Evolutionary conservation across 2,888 invertebrate species (phyloP).

Genomic region (Xiphydria camelus): DNA sequence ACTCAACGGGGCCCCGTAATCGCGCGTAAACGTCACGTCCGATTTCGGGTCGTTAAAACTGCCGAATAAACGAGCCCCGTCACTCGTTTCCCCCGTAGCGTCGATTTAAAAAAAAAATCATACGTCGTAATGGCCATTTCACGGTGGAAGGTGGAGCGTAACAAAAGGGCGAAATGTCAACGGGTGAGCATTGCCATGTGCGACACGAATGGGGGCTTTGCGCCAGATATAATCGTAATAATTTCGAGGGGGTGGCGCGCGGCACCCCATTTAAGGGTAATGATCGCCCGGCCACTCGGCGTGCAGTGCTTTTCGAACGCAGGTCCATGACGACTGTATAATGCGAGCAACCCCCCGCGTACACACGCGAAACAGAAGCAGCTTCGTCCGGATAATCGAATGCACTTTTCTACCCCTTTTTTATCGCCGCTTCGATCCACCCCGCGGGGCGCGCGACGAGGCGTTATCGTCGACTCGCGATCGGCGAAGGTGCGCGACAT

Average conservation of each 20-base stretch:
- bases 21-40: too few relatives aligned
- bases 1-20: too few relatives aligned
- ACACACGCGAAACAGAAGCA: neutral
- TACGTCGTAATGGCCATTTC: conserved; percentile 46
- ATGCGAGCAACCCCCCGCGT: neutral
- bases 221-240: conserved; percentile 47
- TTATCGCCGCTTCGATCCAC: too few relatives aligned
- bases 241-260: conserved; percentile 29
- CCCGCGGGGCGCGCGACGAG: too few relatives aligned
- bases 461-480: too few relatives aligned
- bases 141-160: conserved; percentile 39
- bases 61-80: too few relatives aligned
- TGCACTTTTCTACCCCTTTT: too few relatives aligned
- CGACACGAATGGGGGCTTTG: conserved; percentile 37
- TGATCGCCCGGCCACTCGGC: conserved; percentile 7
- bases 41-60: too few relatives aligned
- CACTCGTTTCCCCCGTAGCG: too few relatives aligned
- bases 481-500: too few relatives aligned
- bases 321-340: conserved; percentile 1
- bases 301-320: neutral
- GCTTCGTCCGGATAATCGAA: neutral
- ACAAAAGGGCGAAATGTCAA: conserved; percentile 38
- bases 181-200: conserved; percentile 38
- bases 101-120: conserved; percentile 44
- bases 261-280: conserved; percentile 26